Evolutionary conservation across 2,888 invertebrate species (phyloP).

Genomic region (Helobdella robusta): DNA sequence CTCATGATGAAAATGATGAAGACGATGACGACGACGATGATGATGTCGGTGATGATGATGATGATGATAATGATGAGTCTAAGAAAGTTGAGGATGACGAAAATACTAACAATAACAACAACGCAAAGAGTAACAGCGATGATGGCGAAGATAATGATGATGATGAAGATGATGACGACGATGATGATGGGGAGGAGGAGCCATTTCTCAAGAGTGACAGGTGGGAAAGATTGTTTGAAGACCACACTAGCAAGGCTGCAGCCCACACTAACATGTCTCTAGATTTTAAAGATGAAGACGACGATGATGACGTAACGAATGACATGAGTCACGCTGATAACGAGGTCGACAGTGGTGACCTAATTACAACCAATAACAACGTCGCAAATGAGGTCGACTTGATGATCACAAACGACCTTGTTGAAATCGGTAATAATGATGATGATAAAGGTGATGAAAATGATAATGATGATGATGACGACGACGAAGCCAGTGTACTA

Average conservation of each 20-base stretch:
- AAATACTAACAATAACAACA: not conserved
- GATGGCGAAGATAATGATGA: not conserved
- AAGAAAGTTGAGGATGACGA: not conserved
- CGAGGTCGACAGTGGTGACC: too few relatives aligned
- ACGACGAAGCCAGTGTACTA: too few relatives aligned
- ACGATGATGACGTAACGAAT: not conserved
- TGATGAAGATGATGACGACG: not conserved
- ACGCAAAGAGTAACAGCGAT: not conserved
- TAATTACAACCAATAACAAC: too few relatives aligned
- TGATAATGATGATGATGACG: not conserved
- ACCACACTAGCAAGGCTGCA: not conserved
- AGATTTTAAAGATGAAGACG: constrained; percentile 6
- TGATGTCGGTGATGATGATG: not conserved
- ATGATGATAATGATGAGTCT: constrained; percentile 5
- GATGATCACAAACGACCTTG: too few relatives aligned
- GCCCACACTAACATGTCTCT: not conserved
- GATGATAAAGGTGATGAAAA: not conserved
- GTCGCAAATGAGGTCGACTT: too few relatives aligned
- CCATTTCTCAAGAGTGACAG: not conserved
- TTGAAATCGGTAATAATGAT: not conserved
- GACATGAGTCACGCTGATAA: not conserved
- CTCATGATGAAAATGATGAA: not conserved
- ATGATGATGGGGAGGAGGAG: constrained; percentile 2
- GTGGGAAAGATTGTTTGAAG: constrained; percentile 4
- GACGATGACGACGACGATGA: too few relatives aligned